These are phyloP conservation scores for Miniopterus natalensis DNA, from an alignment of 2,113 vertebrate genomes.

Conservation along the genomic window DNA sequence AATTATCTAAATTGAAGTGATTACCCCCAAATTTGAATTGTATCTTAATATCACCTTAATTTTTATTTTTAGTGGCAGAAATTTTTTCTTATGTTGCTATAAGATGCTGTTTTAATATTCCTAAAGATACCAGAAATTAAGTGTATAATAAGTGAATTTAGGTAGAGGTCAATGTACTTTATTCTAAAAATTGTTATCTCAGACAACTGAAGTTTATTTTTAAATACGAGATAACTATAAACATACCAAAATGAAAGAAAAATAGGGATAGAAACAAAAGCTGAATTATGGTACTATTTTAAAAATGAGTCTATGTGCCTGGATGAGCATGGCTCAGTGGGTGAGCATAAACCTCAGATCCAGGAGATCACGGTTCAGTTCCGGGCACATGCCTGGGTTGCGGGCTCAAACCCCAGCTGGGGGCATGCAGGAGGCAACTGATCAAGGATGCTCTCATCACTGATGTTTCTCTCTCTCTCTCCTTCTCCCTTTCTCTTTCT, in stretches of 20 bases:
- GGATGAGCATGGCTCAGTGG: too few species aligned
- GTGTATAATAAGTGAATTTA: conserved; percentile 32
- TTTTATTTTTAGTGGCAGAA: conserved; percentile 23
- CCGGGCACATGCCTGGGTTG: too few species aligned
- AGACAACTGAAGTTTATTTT: not conserved
- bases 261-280: not conserved
- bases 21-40: not conserved
- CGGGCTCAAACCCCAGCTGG: too few species aligned
- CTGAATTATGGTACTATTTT: not conserved
- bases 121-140: conserved; percentile 36
- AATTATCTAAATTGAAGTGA: conserved; percentile 1
- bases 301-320: not conserved
- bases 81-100: not conserved
- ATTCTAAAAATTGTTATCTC: not conserved
- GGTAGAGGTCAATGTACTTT: not conserved
- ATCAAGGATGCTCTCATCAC: too few species aligned
- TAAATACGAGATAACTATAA: not conserved
- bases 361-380: too few species aligned
- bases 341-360: too few species aligned
- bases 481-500: too few species aligned
- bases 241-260: conserved; percentile 7
- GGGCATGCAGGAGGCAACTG: too few species aligned
- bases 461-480: too few species aligned
- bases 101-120: not conserved
- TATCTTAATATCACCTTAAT: not conserved